These are phyloP conservation scores for Dione juno DNA, from an alignment of 2,888 invertebrate genomes.

Conservation along the genomic window DNA sequence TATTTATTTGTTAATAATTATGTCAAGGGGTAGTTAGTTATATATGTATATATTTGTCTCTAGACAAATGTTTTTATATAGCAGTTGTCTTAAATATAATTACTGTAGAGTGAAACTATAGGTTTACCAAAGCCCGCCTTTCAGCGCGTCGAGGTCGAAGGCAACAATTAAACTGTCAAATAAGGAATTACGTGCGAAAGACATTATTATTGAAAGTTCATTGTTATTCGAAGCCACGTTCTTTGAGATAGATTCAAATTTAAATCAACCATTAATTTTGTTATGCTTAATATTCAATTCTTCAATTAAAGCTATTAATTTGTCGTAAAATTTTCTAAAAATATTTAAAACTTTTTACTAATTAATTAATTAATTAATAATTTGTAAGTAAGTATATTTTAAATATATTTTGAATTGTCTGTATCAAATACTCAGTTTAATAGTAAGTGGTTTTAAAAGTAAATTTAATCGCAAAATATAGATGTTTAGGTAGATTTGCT, in stretches of 20 bases:
- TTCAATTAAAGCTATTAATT: constrained; percentile 5
- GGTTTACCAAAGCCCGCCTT: neutral
- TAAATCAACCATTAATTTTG: constrained; percentile 4
- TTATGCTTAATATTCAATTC: neutral
- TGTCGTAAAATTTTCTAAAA: neutral
- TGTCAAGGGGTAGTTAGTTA: no score
- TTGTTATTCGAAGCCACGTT: constrained; percentile 25
- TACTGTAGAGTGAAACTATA: constrained; percentile 15
- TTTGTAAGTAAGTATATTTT: no score
- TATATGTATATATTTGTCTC: no score
- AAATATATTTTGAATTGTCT: no score
- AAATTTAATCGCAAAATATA: no score
- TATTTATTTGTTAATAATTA: neutral
- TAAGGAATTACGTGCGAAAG: constrained; percentile 29
- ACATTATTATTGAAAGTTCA: constrained; percentile 32
- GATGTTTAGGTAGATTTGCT: no score
- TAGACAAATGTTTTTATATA: neutral
- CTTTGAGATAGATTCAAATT: constrained; percentile 29
- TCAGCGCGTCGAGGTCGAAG: constrained; percentile 23
- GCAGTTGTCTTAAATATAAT: constrained; percentile 22
- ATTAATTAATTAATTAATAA: no score
- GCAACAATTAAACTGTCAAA: constrained; percentile 33
- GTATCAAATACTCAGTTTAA: no score
- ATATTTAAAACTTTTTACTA: neutral
- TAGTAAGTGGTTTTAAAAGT: no score